These are phyloP conservation scores for Phrynosoma blainvillii DNA, from an alignment of 2,113 vertebrate species.

Conservation along the genomic window DNA sequence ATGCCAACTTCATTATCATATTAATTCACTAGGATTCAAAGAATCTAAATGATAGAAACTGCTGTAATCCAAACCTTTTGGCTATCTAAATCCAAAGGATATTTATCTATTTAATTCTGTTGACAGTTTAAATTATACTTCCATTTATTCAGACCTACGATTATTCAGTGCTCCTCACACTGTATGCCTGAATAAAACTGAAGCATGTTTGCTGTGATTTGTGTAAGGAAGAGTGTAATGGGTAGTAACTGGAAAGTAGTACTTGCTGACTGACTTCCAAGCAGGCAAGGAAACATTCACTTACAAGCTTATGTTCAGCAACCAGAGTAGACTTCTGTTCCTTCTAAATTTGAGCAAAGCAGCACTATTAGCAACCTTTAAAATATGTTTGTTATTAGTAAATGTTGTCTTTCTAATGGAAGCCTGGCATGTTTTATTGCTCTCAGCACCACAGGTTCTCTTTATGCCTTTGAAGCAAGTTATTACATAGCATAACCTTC, in stretches of 20 bases:
- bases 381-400: slow-evolving; percentile 9
- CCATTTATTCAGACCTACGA: neutral
- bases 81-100: neutral
- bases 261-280: slow-evolving; percentile 1
- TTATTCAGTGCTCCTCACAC: neutral
- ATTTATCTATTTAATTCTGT: neutral
- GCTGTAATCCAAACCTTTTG: neutral
- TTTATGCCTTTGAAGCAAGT: slow-evolving; percentile 25
- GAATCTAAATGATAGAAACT: neutral
- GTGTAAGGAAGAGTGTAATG: neutral
- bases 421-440: neutral
- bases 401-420: slow-evolving; percentile 30
- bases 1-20: neutral
- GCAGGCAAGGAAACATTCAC: neutral
- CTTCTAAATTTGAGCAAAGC: slow-evolving; percentile 20
- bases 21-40: neutral
- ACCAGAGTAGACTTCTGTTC: neutral
- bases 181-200: neutral
- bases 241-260: slow-evolving; percentile 13
- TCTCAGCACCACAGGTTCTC: slow-evolving; percentile 3
- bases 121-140: neutral
- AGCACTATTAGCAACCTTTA: neutral
- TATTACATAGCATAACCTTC: slow-evolving; percentile 15
- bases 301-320: neutral
- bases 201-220: neutral